Base-by-base conservation (phyloP, 2,797 vertebrate species). In the Clarias pachynema region DNA sequence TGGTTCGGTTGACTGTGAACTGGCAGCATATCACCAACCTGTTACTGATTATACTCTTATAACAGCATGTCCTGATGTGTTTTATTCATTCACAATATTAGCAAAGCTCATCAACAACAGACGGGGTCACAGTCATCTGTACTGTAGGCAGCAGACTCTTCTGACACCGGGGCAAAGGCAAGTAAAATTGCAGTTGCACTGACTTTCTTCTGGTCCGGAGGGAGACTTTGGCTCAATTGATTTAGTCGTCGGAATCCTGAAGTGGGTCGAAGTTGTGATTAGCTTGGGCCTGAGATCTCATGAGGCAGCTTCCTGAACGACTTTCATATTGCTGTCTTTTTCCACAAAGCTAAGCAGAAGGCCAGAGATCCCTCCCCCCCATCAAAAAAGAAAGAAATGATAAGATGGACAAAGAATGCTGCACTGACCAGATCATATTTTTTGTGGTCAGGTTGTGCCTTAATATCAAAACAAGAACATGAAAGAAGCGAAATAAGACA, bases 201-300 rank as follows among this genome's bases (percentile, higher is more conserved):
- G 83, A 83, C 88, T 89, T 81, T 79, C 81, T 83, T 87, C 83
- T 83, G 83, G 84, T 87, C 89, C 77, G 6, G 29, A 74, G 87
- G 86, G 86, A 90, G 79, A 74, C 83, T 74, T 84, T 81, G 59
- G 72, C 85, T 82, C 87, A 89, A 90, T 87, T 88, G 87, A 85
- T 90, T 89, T 86, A 89, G 85, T 88, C 85, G 85, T 81, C 78
- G 74, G 87, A 89, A 88, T 89, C 72, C 62, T 86, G 85, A 88
- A 89, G 89, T 86, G 89, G 88, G 88, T 85, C 85, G 87, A 87
- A 87, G 82, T 85, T 86, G 86, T 87, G 86, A 90, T 91, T 90
- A 88, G 26, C 73, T 75, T 20, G 9, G 72, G 87, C 84, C 90
- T 22, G 56, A 62, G 83, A 78, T 89, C 87, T 86, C 88, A 59